Evolutionary conservation across 2,113 vertebrate species (phyloP).

Genomic region (Charina bottae): DNA sequence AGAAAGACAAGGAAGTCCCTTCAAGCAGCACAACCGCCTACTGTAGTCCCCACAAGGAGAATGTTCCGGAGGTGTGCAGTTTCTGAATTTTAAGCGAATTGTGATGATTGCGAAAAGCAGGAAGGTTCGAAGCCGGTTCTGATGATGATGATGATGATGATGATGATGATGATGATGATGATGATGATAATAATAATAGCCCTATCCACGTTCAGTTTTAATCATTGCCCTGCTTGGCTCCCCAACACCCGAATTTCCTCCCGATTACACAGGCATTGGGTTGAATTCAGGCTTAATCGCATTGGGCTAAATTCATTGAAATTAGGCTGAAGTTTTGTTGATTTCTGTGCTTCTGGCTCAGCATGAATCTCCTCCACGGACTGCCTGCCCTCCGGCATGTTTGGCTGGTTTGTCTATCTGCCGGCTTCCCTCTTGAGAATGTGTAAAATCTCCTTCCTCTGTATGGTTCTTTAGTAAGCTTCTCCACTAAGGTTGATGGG

Average conservation of each 20-base stretch:
- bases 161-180: too few species aligned
- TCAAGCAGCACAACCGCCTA: neutral
- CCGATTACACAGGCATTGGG: neutral
- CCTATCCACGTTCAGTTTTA: neutral
- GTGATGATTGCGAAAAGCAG: neutral
- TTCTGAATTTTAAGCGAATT: neutral
- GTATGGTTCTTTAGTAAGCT: neutral
- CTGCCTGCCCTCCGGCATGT: neutral
- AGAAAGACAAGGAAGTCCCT: neutral
- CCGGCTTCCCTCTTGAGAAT: neutral
- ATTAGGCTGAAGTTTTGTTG: neutral
- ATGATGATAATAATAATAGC: neutral
- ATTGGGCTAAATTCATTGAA: neutral
- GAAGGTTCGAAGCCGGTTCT: neutral
- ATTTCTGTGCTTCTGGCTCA: neutral
- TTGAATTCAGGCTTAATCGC: neutral
- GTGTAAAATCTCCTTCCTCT: neutral
- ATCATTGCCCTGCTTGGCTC: neutral
- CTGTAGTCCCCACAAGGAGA: neutral
- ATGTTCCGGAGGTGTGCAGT: neutral
- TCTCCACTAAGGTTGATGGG: neutral
- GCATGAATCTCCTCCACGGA: neutral
- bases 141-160: too few species aligned
- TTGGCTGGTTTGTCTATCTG: neutral
- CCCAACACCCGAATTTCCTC: neutral